A percentile compares a stretch with the other conserved stretches of the same genome.
Conservation (phyloP, 2,113 vertebrate species). For the Mastomys natalensis region DNA sequence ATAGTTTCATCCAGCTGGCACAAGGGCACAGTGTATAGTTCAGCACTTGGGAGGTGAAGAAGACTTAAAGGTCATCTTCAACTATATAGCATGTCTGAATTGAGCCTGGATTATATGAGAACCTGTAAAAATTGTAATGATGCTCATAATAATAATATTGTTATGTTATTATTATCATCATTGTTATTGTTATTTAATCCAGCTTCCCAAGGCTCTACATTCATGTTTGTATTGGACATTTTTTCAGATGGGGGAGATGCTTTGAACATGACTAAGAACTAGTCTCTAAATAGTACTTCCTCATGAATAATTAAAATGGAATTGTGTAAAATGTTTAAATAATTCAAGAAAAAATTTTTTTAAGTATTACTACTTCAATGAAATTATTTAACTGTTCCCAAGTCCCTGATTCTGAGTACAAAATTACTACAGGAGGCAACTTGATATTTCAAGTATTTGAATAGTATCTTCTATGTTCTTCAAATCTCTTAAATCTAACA, state of each 20-base stretch:
- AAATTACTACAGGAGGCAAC: not conserved
- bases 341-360: conserved; percentile 55
- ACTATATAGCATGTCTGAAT: not conserved
- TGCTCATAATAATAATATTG: not conserved
- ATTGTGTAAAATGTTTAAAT: conserved; percentile 5
- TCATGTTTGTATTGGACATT: not conserved
- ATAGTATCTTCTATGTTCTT: not conserved
- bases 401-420: conserved; percentile 2
- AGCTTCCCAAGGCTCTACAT: not conserved
- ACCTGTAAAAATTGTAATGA: not conserved
- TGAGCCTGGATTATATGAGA: not conserved
- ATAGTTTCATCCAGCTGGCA: not conserved
- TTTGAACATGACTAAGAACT: conserved; percentile 44
- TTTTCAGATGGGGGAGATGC: not conserved
- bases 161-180: too few species aligned
- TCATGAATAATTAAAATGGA: conserved; percentile 6
- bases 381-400: conserved; percentile 49
- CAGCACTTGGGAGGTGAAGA: not conserved
- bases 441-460: not conserved
- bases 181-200: not conserved
- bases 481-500: conserved; percentile 4
- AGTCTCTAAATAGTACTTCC: conserved; percentile 33
- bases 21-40: not conserved
- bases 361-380: conserved; percentile 54
- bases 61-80: not conserved